Base-by-base conservation (phyloP, 2,113 vertebrate genomes). In the Chinchilla lanigera region DNA sequence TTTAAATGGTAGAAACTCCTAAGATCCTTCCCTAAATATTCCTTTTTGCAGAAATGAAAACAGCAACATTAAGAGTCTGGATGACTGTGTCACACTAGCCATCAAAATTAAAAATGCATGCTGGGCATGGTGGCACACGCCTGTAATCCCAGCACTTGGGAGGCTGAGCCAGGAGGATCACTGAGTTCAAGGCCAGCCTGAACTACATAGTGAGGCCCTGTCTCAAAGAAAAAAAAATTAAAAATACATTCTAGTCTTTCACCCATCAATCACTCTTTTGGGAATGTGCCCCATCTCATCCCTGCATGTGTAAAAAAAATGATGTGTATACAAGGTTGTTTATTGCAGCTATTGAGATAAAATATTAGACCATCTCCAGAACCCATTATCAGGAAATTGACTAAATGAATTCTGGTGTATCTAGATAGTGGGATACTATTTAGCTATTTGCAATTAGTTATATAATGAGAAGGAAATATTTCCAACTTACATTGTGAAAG, bases 21-120 rank as follows among this genome's bases (percentile, higher is more conserved):
- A 52, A 92, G 35, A 82, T 65, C 47, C 28, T 90, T 77, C 71
- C 9, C 38, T 91, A 35, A 89, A 92, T 91, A 16, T 24, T 94
- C 0, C 65, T 75, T 93, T 93, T 85, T 69, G 75, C 61, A 71
- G 26, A 41, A 73, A 71, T 54, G 54, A 88, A 84, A 83, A 71
- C 41, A 90, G 1, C 56, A 69, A 33, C 26, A 38, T 88, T 33
- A 89, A 75, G 54, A 73, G 13, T 83, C 14, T 78, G n/a, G 52
- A 95, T 30, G 14, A 75, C 12, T 83, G 1, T 28, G 20, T 61
- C 11, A 33, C 1, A 61, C 13, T 93, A 4, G 84, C 38, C 61
- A 22, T 94, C 81, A 82, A n/a, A 90, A 94, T 90, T 61, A 61
- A 93, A 97, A 89, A 33, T 54, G 3, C 14, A 19, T 82, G 26